Evolutionary conservation across 1,140 invertebrate species (phyloP).

Genomic region (Drosophila santomea): DNA sequence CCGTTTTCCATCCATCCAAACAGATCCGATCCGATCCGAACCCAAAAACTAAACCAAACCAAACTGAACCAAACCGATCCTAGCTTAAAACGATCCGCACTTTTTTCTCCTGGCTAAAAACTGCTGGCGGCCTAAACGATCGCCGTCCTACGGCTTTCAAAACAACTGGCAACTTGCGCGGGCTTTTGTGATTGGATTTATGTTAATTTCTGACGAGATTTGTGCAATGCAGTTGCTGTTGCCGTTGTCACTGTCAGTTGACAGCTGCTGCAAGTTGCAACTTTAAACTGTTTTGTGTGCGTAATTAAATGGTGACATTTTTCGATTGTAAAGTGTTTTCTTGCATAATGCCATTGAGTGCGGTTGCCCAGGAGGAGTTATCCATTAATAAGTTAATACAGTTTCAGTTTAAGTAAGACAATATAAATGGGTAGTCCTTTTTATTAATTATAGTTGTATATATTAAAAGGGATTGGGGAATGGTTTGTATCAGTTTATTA

Average conservation of each 20-base stretch:
- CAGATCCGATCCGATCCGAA: not conserved
- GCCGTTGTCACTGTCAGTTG: slow-evolving; percentile 61
- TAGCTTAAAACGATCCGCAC: slow-evolving; percentile 27
- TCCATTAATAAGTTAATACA: slow-evolving; percentile 17
- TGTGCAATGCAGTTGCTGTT: slow-evolving; percentile 68
- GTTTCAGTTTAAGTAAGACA: not conserved
- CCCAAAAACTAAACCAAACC: not conserved
- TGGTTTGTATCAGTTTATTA: too few relatives aligned
- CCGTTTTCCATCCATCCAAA: not conserved
- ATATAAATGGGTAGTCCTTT: too few relatives aligned
- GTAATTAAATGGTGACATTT: slow-evolving; percentile 82
- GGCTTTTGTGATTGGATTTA: slow-evolving; percentile 81
- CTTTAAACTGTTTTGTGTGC: slow-evolving; percentile 80
- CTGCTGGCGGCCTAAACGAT: slow-evolving; percentile 39
- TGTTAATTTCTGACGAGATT: slow-evolving; percentile 82
- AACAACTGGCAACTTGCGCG: slow-evolving; percentile 50
- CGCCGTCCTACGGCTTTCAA: slow-evolving; percentile 69
- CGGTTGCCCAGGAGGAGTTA: not conserved
- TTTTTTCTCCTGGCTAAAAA: slow-evolving; percentile 14
- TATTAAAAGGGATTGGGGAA: too few relatives aligned
- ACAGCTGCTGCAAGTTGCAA: slow-evolving; percentile 64
- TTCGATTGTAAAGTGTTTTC: slow-evolving; percentile 74
- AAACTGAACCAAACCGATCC: slow-evolving; percentile 6
- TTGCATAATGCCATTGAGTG: slow-evolving; percentile 20
- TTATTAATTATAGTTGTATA: too few relatives aligned